Percentiles rank a stretch among this genome's conserved stretches.
phyloP scores from a whole-genome alignment of 2,113 vertebrate genomes.

The Chloroceryle aenea region DNA sequence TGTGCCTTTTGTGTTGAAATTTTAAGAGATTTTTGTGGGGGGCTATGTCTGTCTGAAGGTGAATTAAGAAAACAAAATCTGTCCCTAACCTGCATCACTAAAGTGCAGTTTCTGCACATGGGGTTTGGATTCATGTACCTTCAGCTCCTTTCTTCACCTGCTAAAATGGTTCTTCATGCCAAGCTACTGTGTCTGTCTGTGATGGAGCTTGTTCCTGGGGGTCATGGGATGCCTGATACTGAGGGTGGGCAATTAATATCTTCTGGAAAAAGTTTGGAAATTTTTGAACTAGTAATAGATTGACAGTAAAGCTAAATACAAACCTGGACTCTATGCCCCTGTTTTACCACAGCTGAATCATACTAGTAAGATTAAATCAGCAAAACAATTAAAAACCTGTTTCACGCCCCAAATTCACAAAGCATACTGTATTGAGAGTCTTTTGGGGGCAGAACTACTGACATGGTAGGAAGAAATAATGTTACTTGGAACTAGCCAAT shows the following conservation, averaged over 20 bases:
- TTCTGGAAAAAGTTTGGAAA: neutral
- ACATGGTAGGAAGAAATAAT: neutral
- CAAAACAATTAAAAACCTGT: neutral
- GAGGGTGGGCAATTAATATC: neutral
- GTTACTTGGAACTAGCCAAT: neutral
- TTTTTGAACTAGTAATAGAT: neutral
- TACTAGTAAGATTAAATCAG: neutral
- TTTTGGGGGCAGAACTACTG: neutral
- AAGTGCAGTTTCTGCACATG: neutral
- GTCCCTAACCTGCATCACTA: neutral
- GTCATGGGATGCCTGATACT: neutral
- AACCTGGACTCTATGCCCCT: neutral
- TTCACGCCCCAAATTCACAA: neutral
- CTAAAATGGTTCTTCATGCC: rapidly evolving
- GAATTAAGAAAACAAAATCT: neutral
- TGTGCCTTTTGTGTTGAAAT: neutral
- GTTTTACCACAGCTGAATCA: neutral
- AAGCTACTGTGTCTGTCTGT: neutral
- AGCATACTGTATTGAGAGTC: neutral
- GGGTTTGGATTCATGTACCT: neutral
- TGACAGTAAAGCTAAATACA: neutral
- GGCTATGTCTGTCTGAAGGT: neutral
- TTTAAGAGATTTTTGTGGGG: neutral
- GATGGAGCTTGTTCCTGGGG: neutral
- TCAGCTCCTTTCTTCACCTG: neutral